These are phyloP conservation scores for Syngnathus scovelli DNA, from an alignment of 2,113 vertebrate genomes.

Conservation along the genomic window DNA sequence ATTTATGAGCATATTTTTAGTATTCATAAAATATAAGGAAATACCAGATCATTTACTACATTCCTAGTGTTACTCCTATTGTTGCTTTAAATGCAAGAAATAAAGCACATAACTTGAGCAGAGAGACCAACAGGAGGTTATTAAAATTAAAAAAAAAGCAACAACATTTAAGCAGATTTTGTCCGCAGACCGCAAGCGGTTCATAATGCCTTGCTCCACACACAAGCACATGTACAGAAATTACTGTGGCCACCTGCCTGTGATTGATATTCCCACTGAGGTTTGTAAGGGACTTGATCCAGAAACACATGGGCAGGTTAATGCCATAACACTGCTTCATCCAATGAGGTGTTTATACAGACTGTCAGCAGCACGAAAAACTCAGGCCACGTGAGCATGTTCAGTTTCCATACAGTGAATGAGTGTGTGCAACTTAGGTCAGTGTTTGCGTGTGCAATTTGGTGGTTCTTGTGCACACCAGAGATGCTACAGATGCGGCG, in stretches of 20 bases:
- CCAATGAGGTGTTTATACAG: conserved; percentile 12
- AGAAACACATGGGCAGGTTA: conserved; percentile 36
- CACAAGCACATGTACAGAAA: conserved; percentile 10
- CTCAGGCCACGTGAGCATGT: conserved; percentile 15
- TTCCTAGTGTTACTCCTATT: background rate
- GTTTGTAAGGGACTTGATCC: conserved; percentile 23
- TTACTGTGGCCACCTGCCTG: conserved; percentile 4
- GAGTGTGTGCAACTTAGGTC: background rate
- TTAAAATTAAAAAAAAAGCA: too few species aligned
- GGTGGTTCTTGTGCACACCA: background rate
- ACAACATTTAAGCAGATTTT: background rate
- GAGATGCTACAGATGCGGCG: background rate
- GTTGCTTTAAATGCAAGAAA: background rate
- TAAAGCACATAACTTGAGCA: too few species aligned
- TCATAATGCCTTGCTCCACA: background rate
- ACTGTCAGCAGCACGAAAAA: conserved; percentile 28
- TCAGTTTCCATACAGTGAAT: background rate
- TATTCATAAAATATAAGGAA: conserved; percentile 1
- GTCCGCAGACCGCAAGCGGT: background rate
- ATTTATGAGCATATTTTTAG: conserved; percentile 18
- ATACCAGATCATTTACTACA: background rate
- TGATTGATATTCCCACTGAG: conserved; percentile 37
- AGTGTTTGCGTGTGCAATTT: background rate
- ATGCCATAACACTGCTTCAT: conserved; percentile 29
- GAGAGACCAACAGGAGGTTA: too few species aligned